Evolutionary conservation across 37 sponge, comb jelly and placozoan species (phyloP).

Genomic region (Aplysina aerophoba): DNA sequence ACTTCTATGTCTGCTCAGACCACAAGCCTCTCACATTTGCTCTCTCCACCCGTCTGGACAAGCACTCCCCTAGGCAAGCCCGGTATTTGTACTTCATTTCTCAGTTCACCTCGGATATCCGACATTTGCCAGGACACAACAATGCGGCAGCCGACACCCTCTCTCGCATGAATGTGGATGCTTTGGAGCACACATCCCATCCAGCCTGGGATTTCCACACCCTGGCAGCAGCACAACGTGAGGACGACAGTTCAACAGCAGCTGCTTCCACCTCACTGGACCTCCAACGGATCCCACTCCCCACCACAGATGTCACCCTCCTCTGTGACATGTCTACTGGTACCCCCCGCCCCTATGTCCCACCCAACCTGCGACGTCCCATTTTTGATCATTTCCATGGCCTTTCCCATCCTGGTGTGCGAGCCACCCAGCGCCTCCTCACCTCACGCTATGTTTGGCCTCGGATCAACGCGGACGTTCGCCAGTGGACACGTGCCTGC

Average conservation of each 20-base stretch:
- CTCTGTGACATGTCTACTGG: background rate
- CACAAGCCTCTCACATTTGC: background rate
- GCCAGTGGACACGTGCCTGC: background rate
- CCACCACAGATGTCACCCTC: background rate
- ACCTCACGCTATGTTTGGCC: background rate
- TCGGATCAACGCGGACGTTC: background rate
- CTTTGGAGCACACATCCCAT: background rate
- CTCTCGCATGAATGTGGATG: background rate
- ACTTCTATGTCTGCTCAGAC: background rate
- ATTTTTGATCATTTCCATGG: background rate
- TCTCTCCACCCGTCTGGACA: background rate
- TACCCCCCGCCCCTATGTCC: background rate
- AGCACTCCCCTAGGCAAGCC: background rate
- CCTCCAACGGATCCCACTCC: background rate
- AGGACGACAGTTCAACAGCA: no score
- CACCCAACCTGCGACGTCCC: background rate
- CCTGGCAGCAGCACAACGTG: background rate
- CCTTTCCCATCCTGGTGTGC: background rate
- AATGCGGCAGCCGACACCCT: no score
- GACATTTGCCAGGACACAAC: background rate
- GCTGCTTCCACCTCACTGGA: no score
- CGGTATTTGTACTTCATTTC: background rate
- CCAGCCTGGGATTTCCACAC: background rate
- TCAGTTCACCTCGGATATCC: background rate
- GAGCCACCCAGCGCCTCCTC: background rate